Evolutionary conservation across 2,888 invertebrate genomes (phyloP), one percentile per base, ranked within the genome.

Genomic region (Unio pictorum): DNA sequence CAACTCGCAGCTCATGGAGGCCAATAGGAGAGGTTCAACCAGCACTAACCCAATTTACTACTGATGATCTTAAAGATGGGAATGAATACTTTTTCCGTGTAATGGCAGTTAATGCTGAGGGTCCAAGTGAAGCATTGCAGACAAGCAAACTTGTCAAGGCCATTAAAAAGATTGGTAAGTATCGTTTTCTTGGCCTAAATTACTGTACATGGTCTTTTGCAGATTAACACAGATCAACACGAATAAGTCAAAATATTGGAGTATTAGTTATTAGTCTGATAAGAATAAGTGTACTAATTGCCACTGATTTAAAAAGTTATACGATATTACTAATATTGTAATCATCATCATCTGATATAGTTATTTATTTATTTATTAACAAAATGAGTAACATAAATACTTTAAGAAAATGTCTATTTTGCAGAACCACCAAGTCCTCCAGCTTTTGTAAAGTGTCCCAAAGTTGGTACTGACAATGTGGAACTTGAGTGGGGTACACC

Each of bases 11-110:
- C 80, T 92, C 93, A 65, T 97, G 95, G 94, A 94, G 93, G 82
- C 30, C 26, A n/a, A 94, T 63, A 23, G 81, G 80, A 23, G 71
- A 74, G 57, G 76, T 81, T 30, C 73, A 75, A 58, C 79, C 82
- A 69, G 70, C 75, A 56, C 72, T 74, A 23, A 84, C 80, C 7
- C 73, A 74, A 57, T 84, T 76, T 64, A 92, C 93, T 58, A 84
- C 83, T 2, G 72, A 78, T 20, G 93, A 94, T 87, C 91, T 97
- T 71, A 93, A 93, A 78, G 94, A 94, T 87, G 94, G 95, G 85
- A 92, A 93, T 59, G 94, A 95, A 84, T 97, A 97, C 88, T 93
- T 94, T 91, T 96, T 97, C 93, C 92, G 96, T 75, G 93, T 97
- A 30, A 93, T 94, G 83, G 96, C 96, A 2, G 93, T 94, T 79